Base-by-base conservation (phyloP, 2,888 invertebrate species). In the Drosophila prolongata region DNA sequence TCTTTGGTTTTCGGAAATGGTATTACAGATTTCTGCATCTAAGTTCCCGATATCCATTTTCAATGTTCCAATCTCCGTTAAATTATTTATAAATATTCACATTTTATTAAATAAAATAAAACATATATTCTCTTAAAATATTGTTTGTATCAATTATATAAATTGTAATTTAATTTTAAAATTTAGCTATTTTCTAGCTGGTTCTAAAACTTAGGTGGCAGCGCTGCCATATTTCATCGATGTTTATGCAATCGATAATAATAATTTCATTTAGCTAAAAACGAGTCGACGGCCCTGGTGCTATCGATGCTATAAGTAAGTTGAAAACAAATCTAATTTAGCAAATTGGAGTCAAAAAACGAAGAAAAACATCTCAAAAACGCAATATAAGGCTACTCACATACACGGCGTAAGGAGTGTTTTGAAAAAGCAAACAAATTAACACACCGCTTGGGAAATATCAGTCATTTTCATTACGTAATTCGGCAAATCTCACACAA, bases 401-500 rank as follows among this genome's bases (percentile, higher is more conserved):
- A 34, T 5, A 9, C n/a, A n/a, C 35, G n/a, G n/a, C 34, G 53
- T 35, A 19, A 19, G 37, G 3, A 30, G 30, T 9, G 46, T 13
- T 6, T 11, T 2, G 3, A 2, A 1, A n/a, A 2, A 14, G 2
- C 1, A 6, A 34, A 11, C 10, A 9, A 8, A 42, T 49, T 46
- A 27, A 38, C 24, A 14, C 11, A 30, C 6, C 37, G 11, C 38
- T 10, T 37, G 27, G 30, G 19, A 24, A 34, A 13, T 38, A 40
- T 56, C 42, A 40, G 34, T 19, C 66, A 65, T 44, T 67, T 79
- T 13, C 59, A 79, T 84, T 84, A 84, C 85, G 87, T 84, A 84
- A 83, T 57, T 67, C 44, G 30, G 50, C 47, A 47, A 47, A 47
- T 30, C 58, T 54, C 24, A 5, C 30, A 24, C 19, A 16, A 55